Base-by-base conservation (phyloP, 2,113 vertebrate species). In the Istiophorus platypterus region DNA sequence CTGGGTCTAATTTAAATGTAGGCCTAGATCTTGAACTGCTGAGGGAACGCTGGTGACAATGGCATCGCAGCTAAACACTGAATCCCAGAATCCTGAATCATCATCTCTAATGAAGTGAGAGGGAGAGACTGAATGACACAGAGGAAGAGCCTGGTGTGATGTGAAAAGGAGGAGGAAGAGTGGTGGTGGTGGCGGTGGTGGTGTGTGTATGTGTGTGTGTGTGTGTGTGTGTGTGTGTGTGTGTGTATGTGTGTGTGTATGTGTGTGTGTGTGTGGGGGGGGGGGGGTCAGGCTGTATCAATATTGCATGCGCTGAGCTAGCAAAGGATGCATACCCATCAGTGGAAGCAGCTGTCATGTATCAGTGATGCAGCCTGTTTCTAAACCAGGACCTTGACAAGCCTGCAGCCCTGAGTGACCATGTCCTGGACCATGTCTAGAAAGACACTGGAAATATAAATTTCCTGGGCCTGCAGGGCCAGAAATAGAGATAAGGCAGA, bases 281-380 rank as follows among this genome's bases (percentile, higher is more conserved):
- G 37, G 37, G 7, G 3, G 77, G 67, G 73, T 78, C 20, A 42
- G 78, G 34, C 74, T 69, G 70, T 87, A 89, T 92, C 78, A 90
- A 92, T 92, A 91, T 92, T 92, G 80, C 80, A 93, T 92, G 87
- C 58, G 54, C 80, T 89, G 85, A 92, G 82, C 78, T 84, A 86
- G 88, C 85, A 87, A 68, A 83, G 70, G 87, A 85, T 89, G 84
- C 88, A 88, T 68, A 87, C 45, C 84, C 91, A 90, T 91, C 90
- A 86, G 88, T 42, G 68, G 56, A n/a, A 88, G 84, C 89, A 85
- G 89, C 88, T 91, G 89, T 90, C 88, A 79, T 70, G 39, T 87
- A 87, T 71, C 78, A 78, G 76, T 72, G 82, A 86, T 87, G 85
- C 77, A 85, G 79, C 31, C 51, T 12, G 64, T 81, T 69, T 77